Evolutionary conservation across 2,888 invertebrate genomes (phyloP).

Genomic region (Podotricha telesiphe): DNA sequence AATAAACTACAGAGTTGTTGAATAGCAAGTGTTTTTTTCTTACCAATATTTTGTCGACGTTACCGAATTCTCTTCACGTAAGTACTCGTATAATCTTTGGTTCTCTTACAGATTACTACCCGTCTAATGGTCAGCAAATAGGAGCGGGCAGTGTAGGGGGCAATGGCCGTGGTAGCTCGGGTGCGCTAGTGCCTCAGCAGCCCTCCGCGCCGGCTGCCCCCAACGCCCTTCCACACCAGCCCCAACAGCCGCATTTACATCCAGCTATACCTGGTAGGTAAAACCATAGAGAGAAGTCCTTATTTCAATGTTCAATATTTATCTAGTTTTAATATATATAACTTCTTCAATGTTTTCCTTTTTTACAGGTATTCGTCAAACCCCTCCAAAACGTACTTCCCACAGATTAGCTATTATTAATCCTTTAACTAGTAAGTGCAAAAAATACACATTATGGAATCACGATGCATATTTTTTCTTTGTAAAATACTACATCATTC

Average conservation of each 20-base stretch:
- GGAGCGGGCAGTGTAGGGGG: slow-evolving; percentile 69
- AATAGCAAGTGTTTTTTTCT: no score
- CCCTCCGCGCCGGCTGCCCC: slow-evolving; percentile 57
- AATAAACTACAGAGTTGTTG: no score
- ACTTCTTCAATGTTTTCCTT: slow-evolving; percentile 13
- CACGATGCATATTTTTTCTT: neutral
- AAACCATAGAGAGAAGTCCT: neutral
- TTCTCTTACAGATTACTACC: slow-evolving; percentile 61
- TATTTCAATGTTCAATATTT: neutral
- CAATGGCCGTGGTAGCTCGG: slow-evolving; percentile 51
- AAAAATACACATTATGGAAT: neutral
- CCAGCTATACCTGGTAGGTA: slow-evolving; percentile 64
- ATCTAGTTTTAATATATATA: neutral
- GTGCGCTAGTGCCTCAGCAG: slow-evolving; percentile 60
- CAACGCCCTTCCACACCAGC: slow-evolving; percentile 58
- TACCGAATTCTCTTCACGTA: no score
- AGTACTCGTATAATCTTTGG: slow-evolving; percentile 21
- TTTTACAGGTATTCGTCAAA: slow-evolving; percentile 66
- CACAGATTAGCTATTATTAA: slow-evolving; percentile 71
- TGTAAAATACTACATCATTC: neutral
- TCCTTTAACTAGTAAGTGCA: slow-evolving; percentile 70
- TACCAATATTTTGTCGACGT: no score
- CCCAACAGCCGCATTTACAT: slow-evolving; percentile 67
- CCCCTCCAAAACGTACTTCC: slow-evolving; percentile 62
- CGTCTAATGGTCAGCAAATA: slow-evolving; percentile 69